Conservation (phyloP, 2,113 vertebrate genomes). For the Perca flavescens region DNA sequence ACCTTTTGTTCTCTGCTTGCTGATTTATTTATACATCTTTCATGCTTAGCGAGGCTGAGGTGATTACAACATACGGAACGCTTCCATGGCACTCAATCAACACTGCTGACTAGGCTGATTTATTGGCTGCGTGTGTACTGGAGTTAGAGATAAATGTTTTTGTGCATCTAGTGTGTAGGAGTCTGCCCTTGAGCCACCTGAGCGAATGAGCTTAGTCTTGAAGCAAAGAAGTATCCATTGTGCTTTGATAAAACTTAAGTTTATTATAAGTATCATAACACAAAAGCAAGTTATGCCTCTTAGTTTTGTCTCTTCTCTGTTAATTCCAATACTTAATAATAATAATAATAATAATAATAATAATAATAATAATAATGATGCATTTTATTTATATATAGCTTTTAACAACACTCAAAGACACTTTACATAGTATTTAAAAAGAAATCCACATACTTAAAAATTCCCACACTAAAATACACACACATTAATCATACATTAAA, state of each 20-base stretch:
- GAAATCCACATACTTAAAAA: no score
- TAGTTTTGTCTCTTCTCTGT: neutral
- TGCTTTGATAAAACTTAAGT: conserved; percentile 9
- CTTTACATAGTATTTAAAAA: no score
- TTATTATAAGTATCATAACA: neutral
- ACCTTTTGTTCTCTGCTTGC: conserved; percentile 30
- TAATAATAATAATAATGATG: no score
- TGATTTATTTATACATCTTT: conserved; percentile 32
- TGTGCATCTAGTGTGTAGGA: conserved; percentile 28
- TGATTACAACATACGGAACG: conserved; percentile 29
- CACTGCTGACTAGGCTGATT: conserved; percentile 70
- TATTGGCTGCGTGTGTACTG: conserved; percentile 16
- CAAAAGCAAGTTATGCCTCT: neutral
- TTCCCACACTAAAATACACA: no score
- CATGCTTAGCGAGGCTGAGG: neutral
- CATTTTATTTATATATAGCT: no score
- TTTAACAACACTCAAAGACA: no score
- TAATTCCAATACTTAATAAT: neutral
- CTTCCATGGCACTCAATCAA: conserved; percentile 20
- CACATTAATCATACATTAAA: no score
- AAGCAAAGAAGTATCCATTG: neutral
- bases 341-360: no score
- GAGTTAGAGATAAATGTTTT: conserved; percentile 27
- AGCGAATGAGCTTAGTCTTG: conserved; percentile 8
- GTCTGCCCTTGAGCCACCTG: conserved; percentile 21